Evolutionary conservation across 37 sponge, comb jelly and placozoan species (phyloP), one percentile per base, ranked within the genome.

Genomic region (Chondrilla cf. caribensis): DNA sequence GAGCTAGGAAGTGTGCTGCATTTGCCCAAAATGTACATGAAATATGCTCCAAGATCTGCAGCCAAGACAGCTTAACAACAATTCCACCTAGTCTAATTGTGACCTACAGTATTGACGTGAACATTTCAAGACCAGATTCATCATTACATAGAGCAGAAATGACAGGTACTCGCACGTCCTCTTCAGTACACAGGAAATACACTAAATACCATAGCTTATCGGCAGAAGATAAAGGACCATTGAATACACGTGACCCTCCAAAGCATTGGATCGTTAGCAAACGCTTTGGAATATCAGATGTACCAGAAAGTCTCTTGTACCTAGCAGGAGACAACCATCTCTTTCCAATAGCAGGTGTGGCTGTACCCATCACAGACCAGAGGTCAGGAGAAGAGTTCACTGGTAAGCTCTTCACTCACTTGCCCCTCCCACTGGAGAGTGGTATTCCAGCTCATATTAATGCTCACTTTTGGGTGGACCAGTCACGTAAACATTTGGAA

Each of bases 391-490:
- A 6, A 62, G 22, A 40, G 21, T 73, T 73, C 24, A 73, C 76
- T 18, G 82, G 79, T 44, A 0, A 22, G 25, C 36, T 85, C 29
- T 92, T 83, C 51, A 85, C 88, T 83, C 84, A 68, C 60, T 39
- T 92, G 11, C 92, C 92, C 41, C 58, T 92, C 36, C 86, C 86
- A 24, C 18, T 81, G 47, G 9, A 21, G 3, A 83, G 65, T n/a
- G 31, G 66, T 21, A 24, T 92, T 37, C 92, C 92, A 26, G 88
- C 85, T 71, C 89, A 88, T 80, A 36, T 92, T 28, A 92, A 92
- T 85, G 92, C 83, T 2, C 88, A 92, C 35, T 92, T 92, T 42
- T 36, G 65, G 41, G 80, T 92, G 54, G 92, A 92, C 76, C 85
- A 81, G 19, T 88, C 92, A 36, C 58, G 92, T 3, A 90, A 86